These are phyloP conservation scores for Alviniconcha strummeri DNA, from an alignment of 2,888 invertebrate genomes.

Conservation along the genomic window DNA sequence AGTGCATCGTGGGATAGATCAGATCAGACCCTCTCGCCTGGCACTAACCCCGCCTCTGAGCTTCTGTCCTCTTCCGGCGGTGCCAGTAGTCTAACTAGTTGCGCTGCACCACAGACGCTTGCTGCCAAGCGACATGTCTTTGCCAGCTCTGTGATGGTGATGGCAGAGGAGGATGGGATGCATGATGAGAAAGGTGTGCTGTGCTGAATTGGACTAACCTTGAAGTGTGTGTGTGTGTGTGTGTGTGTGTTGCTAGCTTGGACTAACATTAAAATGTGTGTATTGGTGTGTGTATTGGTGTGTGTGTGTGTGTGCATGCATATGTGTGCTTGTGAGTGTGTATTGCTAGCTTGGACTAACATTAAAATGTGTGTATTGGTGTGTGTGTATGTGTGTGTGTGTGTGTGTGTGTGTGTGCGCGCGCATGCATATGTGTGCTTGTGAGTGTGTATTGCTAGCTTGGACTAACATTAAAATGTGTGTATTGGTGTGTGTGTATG, in stretches of 20 bases:
- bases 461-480: background rate
- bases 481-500: too few species aligned
- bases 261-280: background rate
- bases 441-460: background rate
- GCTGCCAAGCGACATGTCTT: background rate
- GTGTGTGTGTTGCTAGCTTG: background rate
- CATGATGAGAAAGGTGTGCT: constrained; percentile 17
- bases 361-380: background rate
- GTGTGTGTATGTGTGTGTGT: too few species aligned
- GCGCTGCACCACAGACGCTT: background rate
- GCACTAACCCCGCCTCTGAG: background rate
- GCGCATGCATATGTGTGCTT: too few species aligned
- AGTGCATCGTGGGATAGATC: background rate
- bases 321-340: background rate
- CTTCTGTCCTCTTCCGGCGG: background rate
- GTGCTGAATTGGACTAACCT: background rate
- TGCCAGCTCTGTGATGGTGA: constrained; percentile 2
- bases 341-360: too few species aligned
- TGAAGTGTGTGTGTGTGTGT: background rate
- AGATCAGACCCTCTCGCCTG: background rate
- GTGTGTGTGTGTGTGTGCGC: background rate
- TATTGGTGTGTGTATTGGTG: too few species aligned
- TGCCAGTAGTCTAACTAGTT: constrained; percentile 8
- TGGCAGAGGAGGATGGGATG: background rate
- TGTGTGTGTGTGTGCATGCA: background rate